These are phyloP conservation scores for Alces alces DNA, from an alignment of 2,113 vertebrate genomes.

Conservation along the genomic window DNA sequence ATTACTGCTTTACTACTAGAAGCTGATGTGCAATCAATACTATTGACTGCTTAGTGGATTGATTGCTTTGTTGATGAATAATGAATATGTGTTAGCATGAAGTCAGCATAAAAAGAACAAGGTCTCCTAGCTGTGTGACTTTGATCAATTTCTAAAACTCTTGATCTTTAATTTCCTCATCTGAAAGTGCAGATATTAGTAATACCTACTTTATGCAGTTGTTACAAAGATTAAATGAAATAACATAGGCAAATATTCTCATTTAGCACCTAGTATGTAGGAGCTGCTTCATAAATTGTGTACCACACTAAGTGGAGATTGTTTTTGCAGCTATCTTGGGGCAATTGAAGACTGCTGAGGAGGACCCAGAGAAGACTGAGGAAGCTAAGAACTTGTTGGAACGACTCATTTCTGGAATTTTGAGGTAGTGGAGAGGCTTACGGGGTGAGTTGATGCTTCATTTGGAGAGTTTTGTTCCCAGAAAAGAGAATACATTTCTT, in stretches of 20 bases:
- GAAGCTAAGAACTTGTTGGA: fast-evolving
- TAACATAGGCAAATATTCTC: background rate
- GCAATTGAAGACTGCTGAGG: fast-evolving
- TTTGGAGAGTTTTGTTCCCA: background rate
- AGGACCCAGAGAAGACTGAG: fast-evolving
- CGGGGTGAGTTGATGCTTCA: background rate
- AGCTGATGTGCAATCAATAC: background rate
- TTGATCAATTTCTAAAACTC: background rate
- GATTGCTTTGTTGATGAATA: background rate
- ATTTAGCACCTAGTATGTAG: background rate
- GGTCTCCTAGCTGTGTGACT: background rate
- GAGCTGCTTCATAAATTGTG: fast-evolving
- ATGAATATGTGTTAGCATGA: background rate
- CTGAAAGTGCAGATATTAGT: background rate
- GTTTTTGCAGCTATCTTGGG: background rate
- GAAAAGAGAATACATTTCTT: background rate
- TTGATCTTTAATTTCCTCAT: background rate
- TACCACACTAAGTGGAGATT: background rate
- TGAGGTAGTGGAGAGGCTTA: no score
- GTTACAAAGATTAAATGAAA: background rate
- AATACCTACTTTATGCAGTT: background rate
- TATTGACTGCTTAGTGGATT: background rate
- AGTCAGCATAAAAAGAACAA: background rate
- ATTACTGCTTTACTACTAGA: background rate
- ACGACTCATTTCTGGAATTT: fast-evolving